A percentile compares a stretch with the other conserved stretches of the same genome.
Conservation (phyloP, 2,888 invertebrate genomes). For the Tachina fera region DNA sequence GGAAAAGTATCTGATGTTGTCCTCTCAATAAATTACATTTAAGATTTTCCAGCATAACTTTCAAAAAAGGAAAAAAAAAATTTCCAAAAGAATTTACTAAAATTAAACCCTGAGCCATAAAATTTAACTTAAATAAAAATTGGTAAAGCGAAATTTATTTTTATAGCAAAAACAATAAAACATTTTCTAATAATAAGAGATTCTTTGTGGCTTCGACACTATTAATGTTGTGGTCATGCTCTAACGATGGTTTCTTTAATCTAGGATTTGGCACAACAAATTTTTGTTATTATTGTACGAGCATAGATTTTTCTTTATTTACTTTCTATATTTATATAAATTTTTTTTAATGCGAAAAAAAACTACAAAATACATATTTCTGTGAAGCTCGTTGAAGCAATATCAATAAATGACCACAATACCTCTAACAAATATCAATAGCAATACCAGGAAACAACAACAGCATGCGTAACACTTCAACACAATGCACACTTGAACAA, state of each 20-base stretch:
- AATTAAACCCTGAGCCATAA: conserved; percentile 13
- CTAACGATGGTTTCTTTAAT: conserved; percentile 39
- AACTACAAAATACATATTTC: background rate
- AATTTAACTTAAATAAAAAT: conserved; percentile 1
- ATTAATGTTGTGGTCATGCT: conserved; percentile 61
- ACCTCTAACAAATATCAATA: conserved; percentile 53
- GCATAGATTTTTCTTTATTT: background rate
- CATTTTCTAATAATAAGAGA: conserved; percentile 53
- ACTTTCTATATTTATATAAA: background rate
- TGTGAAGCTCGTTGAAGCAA: conserved; percentile 30
- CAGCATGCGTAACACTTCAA: conserved; percentile 20
- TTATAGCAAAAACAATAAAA: conserved; percentile 48
- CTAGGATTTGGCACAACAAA: conserved; percentile 48
- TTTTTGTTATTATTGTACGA: background rate
- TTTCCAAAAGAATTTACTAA: background rate
- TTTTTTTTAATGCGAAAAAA: conserved; percentile 10
- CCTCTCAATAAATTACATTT: background rate
- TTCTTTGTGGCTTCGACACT: conserved; percentile 53
- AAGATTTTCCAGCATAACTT: background rate
- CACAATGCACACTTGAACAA: conserved; percentile 10
- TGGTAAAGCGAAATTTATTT: conserved; percentile 51
- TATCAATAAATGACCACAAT: conserved; percentile 67
- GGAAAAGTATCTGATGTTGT: too few species aligned
- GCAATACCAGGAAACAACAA: conserved; percentile 23
- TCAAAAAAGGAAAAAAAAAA: background rate